Conservation (phyloP, 2,888 invertebrate species). For the Drosophila lutescens region DNA sequence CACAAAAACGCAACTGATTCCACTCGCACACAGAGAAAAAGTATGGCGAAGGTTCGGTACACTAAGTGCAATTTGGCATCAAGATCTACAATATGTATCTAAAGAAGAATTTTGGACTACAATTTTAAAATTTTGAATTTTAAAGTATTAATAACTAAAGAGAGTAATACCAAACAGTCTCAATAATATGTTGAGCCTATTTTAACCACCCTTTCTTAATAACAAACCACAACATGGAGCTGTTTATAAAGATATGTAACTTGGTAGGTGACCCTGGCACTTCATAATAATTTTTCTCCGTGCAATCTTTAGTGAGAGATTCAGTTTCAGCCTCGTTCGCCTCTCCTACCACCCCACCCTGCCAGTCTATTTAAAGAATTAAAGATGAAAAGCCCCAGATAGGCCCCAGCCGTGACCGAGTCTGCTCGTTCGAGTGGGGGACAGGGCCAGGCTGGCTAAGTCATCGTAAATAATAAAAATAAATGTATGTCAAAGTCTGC, state of each 20-base stretch:
- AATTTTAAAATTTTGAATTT: too few species aligned
- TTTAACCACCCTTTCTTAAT: too few species aligned
- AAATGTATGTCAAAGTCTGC: slow-evolving; percentile 79
- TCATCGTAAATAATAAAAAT: slow-evolving; percentile 80
- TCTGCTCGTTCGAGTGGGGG: slow-evolving; percentile 9
- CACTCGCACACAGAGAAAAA: slow-evolving; percentile 18
- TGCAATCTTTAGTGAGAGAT: slow-evolving; percentile 14
- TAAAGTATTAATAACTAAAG: too few species aligned
- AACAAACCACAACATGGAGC: not conserved
- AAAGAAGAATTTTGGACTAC: too few species aligned
- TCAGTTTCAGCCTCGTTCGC: slow-evolving; percentile 27
- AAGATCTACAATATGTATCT: too few species aligned
- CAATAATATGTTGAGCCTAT: too few species aligned
- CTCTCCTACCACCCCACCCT: slow-evolving; percentile 29
- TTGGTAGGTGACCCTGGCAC: not conserved
- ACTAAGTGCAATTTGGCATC: too few species aligned
- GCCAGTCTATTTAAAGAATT: slow-evolving; percentile 79
- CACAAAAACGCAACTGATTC: slow-evolving; percentile 46
- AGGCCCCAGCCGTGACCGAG: slow-evolving; percentile 44
- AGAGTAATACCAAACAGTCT: too few species aligned
- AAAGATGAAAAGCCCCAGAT: slow-evolving; percentile 72
- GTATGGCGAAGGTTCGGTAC: too few species aligned
- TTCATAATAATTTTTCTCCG: not conserved
- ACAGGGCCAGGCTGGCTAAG: slow-evolving; percentile 57
- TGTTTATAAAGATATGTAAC: not conserved